Evolutionary conservation across 1,140 invertebrate species (phyloP).

Genomic region (Temnothorax curvispinosus): DNA sequence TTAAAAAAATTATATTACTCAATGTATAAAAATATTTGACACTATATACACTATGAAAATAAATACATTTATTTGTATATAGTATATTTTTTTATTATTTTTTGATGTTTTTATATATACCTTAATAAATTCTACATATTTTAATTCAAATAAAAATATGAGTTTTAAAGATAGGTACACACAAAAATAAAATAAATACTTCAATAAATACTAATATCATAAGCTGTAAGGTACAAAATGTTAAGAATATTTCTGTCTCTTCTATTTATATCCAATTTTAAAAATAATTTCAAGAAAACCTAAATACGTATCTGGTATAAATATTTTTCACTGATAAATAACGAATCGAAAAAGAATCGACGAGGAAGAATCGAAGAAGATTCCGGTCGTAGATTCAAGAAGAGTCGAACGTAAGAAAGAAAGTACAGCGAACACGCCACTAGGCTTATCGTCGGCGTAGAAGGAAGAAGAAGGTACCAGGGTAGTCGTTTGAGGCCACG

Average conservation of each 20-base stretch:
- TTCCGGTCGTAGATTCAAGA: slow-evolving; percentile 56
- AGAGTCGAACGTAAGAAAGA: slow-evolving; percentile 61
- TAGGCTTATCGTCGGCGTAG: slow-evolving; percentile 67
- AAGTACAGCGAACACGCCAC: slow-evolving; percentile 66
- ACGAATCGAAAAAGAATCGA: slow-evolving; percentile 6
- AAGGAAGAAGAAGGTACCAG: slow-evolving; percentile 76
- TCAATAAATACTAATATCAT: neutral
- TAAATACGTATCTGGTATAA: neutral
- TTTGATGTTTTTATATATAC: neutral
- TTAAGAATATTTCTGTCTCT: neutral
- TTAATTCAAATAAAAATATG: neutral
- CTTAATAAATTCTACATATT: neutral
- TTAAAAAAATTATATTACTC: neutral
- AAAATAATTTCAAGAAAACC: neutral
- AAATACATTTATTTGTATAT: neutral
- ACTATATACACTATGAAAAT: neutral
- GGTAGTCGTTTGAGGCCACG: slow-evolving; percentile 73
- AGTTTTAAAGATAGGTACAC: neutral
- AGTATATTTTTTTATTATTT: neutral
- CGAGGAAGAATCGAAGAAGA: neutral
- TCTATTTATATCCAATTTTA: neutral
- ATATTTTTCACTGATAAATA: slow-evolving; percentile 14
- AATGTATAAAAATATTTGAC: neutral
- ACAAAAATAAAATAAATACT: neutral
- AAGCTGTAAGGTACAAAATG: neutral